These are phyloP conservation scores for Chymomyza procnemis DNA, from an alignment of 2,888 invertebrate genomes.

Conservation along the genomic window DNA sequence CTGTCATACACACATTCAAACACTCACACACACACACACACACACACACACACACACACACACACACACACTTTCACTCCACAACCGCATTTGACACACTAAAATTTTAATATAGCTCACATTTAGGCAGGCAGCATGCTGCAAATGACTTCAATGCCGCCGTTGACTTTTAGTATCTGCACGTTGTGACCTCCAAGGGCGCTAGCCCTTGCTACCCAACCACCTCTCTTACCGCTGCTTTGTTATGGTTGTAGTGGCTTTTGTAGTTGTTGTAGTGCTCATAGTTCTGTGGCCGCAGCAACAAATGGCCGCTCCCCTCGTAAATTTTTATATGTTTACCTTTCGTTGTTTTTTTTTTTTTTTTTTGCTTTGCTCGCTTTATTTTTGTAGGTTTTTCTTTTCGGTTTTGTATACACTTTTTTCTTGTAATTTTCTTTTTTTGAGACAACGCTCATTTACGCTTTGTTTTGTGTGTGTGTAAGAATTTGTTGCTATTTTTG, in stretches of 20 bases:
- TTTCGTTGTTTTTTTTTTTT: slow-evolving; percentile 39
- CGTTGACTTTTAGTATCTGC: slow-evolving; percentile 58
- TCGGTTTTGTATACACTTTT: not conserved
- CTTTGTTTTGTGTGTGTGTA: slow-evolving; percentile 20
- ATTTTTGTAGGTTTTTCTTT: slow-evolving; percentile 3
- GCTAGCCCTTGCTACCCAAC: not conserved
- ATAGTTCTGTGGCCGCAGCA: slow-evolving; percentile 44
- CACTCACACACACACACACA: slow-evolving; percentile 17
- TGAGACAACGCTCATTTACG: slow-evolving; percentile 35
- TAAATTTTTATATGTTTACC: slow-evolving; percentile 61
- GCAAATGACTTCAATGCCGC: slow-evolving; percentile 56
- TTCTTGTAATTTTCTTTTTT: not conserved
- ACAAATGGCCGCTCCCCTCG: slow-evolving; percentile 41
- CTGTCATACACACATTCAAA: slow-evolving; percentile 16
- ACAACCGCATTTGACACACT: slow-evolving; percentile 67
- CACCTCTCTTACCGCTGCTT: slow-evolving; percentile 26
- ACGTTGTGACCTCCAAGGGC: slow-evolving; percentile 60
- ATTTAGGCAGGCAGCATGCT: slow-evolving; percentile 57
- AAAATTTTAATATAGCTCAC: slow-evolving; percentile 72
- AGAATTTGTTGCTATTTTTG: not conserved
- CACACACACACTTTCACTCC: slow-evolving; percentile 11
- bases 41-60: slow-evolving; percentile 13
- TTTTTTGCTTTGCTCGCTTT: slow-evolving; percentile 5
- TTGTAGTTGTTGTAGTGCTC: not conserved
- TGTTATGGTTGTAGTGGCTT: not conserved